Conservation (phyloP, 2,888 invertebrate genomes). For the Callyntrura sp. region DNA sequence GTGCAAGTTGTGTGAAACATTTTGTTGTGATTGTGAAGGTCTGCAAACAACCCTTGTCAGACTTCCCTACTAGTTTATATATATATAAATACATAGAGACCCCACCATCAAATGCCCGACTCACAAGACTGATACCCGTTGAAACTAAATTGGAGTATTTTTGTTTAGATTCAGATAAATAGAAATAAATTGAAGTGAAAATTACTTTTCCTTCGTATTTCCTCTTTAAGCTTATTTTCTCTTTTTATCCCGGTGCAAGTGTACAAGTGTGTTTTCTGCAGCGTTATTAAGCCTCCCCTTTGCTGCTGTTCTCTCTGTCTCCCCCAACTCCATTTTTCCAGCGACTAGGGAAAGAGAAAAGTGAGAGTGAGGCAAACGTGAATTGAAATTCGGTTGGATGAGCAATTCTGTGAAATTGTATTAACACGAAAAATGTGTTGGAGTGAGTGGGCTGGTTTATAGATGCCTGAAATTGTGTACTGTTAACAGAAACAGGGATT, state of each 20-base stretch:
- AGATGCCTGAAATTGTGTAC: constrained; percentile 47
- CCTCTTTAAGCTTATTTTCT: neutral
- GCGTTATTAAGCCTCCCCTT: neutral
- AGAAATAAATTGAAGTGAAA: constrained; percentile 79
- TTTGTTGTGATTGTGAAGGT: too few relatives aligned
- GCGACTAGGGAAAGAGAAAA: constrained; percentile 23
- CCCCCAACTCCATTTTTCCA: constrained; percentile 28
- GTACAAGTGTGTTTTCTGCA: neutral
- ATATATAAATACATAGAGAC: neutral
- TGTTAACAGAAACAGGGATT: constrained; percentile 59
- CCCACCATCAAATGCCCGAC: too few relatives aligned
- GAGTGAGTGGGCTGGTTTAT: constrained; percentile 6
- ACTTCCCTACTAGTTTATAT: too few relatives aligned
- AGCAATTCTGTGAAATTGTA: constrained; percentile 64
- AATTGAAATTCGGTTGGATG: constrained; percentile 73
- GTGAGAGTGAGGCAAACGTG: constrained; percentile 41
- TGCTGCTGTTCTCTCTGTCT: neutral
- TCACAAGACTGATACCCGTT: constrained; percentile 51
- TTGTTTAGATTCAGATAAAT: constrained; percentile 75
- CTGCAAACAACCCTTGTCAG: too few relatives aligned
- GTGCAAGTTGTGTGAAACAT: neutral
- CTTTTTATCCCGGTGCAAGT: neutral
- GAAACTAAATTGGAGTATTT: constrained; percentile 71
- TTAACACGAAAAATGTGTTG: constrained; percentile 47
- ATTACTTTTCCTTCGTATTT: constrained; percentile 70